Percentiles rank a stretch among this genome's conserved stretches.
phyloP scores from a whole-genome alignment of 2,113 vertebrate species.

The Caranx melampygus region DNA sequence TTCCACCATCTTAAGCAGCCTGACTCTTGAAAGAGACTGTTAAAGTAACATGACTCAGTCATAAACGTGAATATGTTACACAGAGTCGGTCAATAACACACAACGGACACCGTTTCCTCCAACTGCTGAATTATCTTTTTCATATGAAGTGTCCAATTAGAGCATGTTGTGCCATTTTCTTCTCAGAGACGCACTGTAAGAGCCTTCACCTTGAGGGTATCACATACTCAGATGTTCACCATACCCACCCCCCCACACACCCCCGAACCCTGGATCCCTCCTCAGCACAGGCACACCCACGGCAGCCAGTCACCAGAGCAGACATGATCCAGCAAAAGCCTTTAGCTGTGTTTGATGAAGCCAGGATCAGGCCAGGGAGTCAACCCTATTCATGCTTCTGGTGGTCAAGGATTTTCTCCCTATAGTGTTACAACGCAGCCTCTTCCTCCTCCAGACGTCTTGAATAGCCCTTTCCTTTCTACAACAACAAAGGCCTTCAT shows the following conservation, averaged over 20 bases:
- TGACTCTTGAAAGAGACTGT: not conserved
- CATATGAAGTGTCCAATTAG: not conserved
- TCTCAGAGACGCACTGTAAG: not conserved
- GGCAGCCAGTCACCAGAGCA: slow-evolving; percentile 13
- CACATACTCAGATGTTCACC: slow-evolving; percentile 23
- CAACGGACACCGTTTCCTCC: not conserved
- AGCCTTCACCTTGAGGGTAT: slow-evolving; percentile 16
- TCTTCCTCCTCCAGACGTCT: not conserved
- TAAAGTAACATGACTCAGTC: not conserved
- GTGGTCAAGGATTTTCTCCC: not conserved
- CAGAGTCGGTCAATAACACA: not conserved
- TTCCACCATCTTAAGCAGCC: not conserved
- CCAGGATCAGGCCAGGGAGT: not conserved
- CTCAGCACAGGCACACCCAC: slow-evolving; percentile 9
- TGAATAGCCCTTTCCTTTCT: not conserved
- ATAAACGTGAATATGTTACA: not conserved
- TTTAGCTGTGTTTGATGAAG: slow-evolving; percentile 3
- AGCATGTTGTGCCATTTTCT: not conserved
- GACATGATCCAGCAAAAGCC: not conserved
- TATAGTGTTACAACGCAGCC: not conserved
- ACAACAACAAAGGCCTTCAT: slow-evolving; percentile 1
- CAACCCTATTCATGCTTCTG: not conserved
- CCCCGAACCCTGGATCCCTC: not conserved
- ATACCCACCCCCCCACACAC: slow-evolving; percentile 11
- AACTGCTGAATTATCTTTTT: not conserved